Conservation (phyloP, 2,888 invertebrate genomes). For the Camponotus fellah region DNA sequence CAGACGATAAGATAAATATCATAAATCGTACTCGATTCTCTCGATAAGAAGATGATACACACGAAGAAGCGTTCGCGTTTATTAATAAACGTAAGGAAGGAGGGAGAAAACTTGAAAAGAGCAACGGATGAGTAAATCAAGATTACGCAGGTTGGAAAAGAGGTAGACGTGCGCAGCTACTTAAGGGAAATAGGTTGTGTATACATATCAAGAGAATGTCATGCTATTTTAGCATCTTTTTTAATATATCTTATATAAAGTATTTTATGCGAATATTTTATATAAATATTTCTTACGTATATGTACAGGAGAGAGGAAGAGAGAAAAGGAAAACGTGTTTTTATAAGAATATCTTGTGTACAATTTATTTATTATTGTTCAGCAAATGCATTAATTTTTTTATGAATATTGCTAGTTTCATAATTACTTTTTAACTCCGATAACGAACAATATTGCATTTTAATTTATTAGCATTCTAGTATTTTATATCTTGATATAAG, state of each 20-base stretch:
- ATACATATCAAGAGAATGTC: slow-evolving; percentile 45
- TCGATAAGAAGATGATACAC: slow-evolving; percentile 7
- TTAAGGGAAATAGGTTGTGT: slow-evolving; percentile 47
- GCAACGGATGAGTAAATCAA: slow-evolving; percentile 45
- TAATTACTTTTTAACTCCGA: background rate
- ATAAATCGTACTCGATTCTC: slow-evolving; percentile 29
- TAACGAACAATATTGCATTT: background rate
- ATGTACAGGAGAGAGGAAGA: too few relatives aligned
- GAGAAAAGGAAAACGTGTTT: background rate
- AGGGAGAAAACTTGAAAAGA: slow-evolving; percentile 26
- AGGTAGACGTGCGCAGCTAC: slow-evolving; percentile 67
- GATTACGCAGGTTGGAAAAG: slow-evolving; percentile 59
- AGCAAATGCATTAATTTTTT: background rate
- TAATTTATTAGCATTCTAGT: background rate
- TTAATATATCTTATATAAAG: slow-evolving; percentile 21
- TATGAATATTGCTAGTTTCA: background rate
- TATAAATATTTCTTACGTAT: background rate
- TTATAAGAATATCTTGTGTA: background rate
- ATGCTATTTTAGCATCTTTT: slow-evolving; percentile 46
- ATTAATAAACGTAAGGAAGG: slow-evolving; percentile 70
- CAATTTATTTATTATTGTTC: background rate
- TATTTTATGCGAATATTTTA: background rate
- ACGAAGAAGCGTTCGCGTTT: slow-evolving; percentile 63
- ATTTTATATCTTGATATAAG: background rate
- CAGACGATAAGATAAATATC: slow-evolving; percentile 52